phyloP scores from a whole-genome alignment of 2,888 invertebrate genomes.

The Pocota personata region DNA sequence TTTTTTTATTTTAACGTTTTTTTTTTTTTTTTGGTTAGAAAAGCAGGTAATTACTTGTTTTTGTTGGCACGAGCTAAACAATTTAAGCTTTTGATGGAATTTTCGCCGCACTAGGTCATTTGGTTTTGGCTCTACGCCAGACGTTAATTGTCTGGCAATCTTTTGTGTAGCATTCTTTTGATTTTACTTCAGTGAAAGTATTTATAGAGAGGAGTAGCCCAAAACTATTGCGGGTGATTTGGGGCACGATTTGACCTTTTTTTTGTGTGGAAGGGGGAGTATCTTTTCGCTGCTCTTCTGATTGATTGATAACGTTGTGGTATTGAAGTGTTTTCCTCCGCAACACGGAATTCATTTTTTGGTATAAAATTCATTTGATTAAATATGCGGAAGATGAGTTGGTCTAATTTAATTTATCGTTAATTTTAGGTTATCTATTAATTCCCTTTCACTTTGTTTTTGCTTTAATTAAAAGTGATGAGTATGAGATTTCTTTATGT shows the following conservation, averaged over 20 bases:
- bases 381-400: background rate
- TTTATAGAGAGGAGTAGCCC: background rate
- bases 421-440: background rate
- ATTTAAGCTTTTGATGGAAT: conserved; percentile 18
- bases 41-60: conserved; percentile 40
- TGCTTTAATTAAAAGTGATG: no score
- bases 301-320: conserved; percentile 23
- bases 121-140: background rate
- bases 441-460: conserved; percentile 6
- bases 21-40: background rate
- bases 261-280: background rate
- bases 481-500: no score
- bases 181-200: conserved; percentile 22
- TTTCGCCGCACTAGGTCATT: conserved; percentile 36
- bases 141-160: conserved; percentile 27
- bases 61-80: conserved; percentile 45
- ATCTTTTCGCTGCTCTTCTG: background rate
- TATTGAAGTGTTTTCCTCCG: background rate
- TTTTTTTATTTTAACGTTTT: background rate
- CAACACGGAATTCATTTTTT: background rate
- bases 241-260: conserved; percentile 41
- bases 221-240: conserved; percentile 25
- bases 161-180: conserved; percentile 25
- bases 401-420: background rate
- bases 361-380: conserved; percentile 10